Evolutionary conservation across 2,113 vertebrate species (phyloP).

Genomic region (Typhlomys cinereus): DNA sequence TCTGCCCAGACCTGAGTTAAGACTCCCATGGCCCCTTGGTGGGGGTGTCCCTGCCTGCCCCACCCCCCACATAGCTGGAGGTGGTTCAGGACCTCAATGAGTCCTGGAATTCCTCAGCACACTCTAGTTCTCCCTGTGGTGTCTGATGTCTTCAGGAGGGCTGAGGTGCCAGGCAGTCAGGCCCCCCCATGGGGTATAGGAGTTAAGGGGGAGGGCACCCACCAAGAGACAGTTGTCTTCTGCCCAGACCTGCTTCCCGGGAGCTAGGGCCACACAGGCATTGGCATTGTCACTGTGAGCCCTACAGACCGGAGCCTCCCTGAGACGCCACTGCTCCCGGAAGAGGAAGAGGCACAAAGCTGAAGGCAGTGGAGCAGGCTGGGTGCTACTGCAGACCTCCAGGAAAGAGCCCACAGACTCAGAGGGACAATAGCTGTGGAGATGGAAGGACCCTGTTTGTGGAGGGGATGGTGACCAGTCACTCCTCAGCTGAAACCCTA

Average conservation of each 20-base stretch:
- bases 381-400: neutral
- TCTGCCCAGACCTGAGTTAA: fast-evolving
- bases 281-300: neutral
- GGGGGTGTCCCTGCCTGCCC: neutral
- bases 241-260: fast-evolving
- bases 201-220: neutral
- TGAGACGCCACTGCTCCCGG: too few species aligned
- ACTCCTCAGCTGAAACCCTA: neutral
- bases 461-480: neutral
- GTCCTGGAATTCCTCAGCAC: neutral
- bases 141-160: neutral
- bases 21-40: fast-evolving
- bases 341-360: neutral
- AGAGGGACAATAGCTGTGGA: neutral
- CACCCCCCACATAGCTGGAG: neutral
- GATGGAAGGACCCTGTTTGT: neutral
- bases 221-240: neutral
- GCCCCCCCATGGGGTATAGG: neutral
- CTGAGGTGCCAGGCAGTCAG: neutral
- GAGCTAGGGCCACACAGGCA: neutral
- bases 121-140: neutral
- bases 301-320: too few species aligned
- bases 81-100: neutral
- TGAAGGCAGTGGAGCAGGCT: neutral
- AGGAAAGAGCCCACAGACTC: neutral